Conservation (phyloP, 2,797 vertebrate genomes). For the Propithecus perrieri region DNA sequence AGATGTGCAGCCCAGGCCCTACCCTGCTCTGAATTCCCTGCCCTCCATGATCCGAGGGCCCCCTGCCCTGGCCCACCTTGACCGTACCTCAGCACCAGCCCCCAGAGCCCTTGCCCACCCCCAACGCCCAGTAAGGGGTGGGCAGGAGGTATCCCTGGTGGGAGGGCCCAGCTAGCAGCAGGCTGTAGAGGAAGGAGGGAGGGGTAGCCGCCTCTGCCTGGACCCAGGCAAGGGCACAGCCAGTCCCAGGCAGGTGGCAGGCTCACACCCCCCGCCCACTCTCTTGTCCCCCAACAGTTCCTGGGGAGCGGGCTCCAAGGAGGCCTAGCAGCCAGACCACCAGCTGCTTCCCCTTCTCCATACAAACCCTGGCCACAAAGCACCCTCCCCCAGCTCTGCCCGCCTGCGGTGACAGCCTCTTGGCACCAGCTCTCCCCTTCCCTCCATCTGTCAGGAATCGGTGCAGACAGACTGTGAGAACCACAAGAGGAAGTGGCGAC, state of each 20-base stretch:
- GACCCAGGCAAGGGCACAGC: not conserved
- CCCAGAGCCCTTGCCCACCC: not conserved
- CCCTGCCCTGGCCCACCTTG: not conserved
- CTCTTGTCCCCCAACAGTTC: not conserved
- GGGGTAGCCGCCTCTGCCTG: not conserved
- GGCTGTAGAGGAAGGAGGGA: not conserved
- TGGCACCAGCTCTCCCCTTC: constrained; percentile 67
- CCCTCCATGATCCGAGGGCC: not conserved
- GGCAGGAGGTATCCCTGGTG: not conserved
- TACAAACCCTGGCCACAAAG: constrained; percentile 70
- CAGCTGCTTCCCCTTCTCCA: constrained; percentile 72
- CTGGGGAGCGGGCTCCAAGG: constrained; percentile 38
- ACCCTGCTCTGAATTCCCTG: not conserved
- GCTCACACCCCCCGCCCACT: not conserved
- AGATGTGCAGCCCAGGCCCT: not conserved
- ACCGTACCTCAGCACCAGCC: not conserved
- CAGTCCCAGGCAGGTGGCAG: constrained; percentile 24
- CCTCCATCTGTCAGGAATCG: constrained; percentile 76
- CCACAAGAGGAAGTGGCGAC: constrained; percentile 45
- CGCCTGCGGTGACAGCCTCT: constrained; percentile 74
- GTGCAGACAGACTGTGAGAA: constrained; percentile 60
- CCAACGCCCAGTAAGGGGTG: not conserved
- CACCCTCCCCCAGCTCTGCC: constrained; percentile 68
- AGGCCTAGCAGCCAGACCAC: constrained; percentile 73
- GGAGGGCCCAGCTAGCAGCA: not conserved